These are phyloP conservation scores for Clamator glandarius DNA, from an alignment of 2,797 vertebrate species.

Conservation along the genomic window DNA sequence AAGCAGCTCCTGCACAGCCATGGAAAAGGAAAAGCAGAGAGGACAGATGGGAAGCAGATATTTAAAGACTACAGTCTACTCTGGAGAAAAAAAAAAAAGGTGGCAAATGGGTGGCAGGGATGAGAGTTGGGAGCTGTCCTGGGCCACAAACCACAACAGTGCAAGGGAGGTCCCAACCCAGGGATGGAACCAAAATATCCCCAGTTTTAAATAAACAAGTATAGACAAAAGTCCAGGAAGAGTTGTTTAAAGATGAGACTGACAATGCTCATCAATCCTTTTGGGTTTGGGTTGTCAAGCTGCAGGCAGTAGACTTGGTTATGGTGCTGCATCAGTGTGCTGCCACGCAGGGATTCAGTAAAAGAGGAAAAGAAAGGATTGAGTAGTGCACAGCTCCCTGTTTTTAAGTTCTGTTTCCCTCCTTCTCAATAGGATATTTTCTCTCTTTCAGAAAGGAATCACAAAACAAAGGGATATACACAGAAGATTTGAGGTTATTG, in stretches of 20 bases:
- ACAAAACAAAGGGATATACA: conserved; percentile 38
- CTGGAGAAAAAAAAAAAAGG: background rate
- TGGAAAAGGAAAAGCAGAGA: background rate
- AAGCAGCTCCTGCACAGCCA: background rate
- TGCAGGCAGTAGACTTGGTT: background rate
- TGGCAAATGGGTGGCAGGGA: background rate
- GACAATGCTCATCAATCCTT: fast-evolving
- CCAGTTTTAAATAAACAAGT: background rate
- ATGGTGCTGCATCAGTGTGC: background rate
- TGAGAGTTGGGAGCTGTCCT: background rate
- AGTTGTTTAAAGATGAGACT: background rate
- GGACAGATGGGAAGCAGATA: background rate
- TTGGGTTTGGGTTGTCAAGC: background rate
- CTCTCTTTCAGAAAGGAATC: conserved; percentile 22
- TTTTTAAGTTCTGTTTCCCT: conserved; percentile 21
- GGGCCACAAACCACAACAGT: background rate
- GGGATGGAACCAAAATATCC: background rate
- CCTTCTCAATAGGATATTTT: conserved; percentile 16
- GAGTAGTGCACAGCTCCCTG: background rate
- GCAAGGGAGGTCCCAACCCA: fast-evolving
- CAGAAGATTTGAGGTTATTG: background rate
- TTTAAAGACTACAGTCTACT: background rate
- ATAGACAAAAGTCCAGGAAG: background rate
- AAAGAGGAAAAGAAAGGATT: background rate
- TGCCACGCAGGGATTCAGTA: background rate